Evolutionary conservation across 1,140 invertebrate genomes (phyloP).

Genomic region (Drosophila kikkawai): DNA sequence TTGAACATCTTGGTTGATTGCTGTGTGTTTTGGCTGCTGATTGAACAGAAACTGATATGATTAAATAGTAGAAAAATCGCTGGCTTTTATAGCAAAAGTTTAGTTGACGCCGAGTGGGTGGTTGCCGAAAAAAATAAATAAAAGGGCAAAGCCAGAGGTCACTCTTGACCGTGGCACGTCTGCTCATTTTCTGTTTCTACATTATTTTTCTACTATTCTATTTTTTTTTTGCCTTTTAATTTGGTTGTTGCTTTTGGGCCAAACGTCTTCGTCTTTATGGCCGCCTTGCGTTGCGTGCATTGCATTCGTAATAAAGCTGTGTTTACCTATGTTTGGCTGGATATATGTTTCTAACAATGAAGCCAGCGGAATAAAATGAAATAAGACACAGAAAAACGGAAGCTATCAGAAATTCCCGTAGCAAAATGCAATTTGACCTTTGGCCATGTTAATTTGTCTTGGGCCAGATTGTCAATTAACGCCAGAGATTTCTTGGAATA

Average conservation of each 20-base stretch:
- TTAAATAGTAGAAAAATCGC: constrained; percentile 33
- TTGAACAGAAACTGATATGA: constrained; percentile 73
- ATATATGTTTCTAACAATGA: constrained; percentile 18
- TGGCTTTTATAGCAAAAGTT: constrained; percentile 64
- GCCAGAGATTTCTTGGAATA: constrained; percentile 7
- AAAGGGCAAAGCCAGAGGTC: constrained; percentile 19
- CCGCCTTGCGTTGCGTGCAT: constrained; percentile 59
- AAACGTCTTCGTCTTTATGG: constrained; percentile 71
- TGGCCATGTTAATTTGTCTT: constrained; percentile 62
- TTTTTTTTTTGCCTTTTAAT: constrained; percentile 53
- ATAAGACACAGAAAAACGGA: constrained; percentile 52
- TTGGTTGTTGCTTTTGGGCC: constrained; percentile 60
- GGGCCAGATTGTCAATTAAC: constrained; percentile 44
- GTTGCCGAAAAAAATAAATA: constrained; percentile 8
- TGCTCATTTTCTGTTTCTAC: constrained; percentile 18
- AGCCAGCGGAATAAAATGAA: constrained; percentile 8
- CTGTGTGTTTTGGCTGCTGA: constrained; percentile 52
- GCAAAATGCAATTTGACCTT: constrained; percentile 57
- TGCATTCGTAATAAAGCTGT: constrained; percentile 61
- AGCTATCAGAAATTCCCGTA: constrained; percentile 69
- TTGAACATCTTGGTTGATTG: constrained; percentile 78
- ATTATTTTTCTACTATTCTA: constrained; percentile 27
- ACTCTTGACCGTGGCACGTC: constrained; percentile 70
- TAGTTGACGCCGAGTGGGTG: constrained; percentile 10
- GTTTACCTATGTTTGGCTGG: constrained; percentile 26